Percentiles rank a stretch among this genome's conserved stretches.
Evolutionary conservation across 1,140 invertebrate genomes (phyloP).

Genomic region (Dendroctonus ponderosae): DNA sequence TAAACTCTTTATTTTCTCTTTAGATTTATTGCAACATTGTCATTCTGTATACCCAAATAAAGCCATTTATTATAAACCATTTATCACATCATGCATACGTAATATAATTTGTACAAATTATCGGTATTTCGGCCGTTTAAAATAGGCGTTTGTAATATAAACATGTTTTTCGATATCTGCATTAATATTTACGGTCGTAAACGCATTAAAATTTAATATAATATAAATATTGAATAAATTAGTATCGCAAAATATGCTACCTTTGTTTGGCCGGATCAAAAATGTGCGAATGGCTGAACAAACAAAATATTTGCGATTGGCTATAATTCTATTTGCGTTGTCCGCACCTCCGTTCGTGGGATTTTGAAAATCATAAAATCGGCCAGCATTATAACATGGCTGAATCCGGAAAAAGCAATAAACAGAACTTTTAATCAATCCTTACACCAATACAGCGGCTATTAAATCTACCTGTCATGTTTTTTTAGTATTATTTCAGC

Average conservation of each 20-base stretch:
- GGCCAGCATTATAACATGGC: conserved; percentile 41
- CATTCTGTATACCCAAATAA: background rate
- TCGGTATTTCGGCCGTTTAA: conserved; percentile 21
- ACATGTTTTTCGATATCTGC: conserved; percentile 35
- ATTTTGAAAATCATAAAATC: conserved; percentile 46
- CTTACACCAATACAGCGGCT: conserved; percentile 47
- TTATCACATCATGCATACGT: conserved; percentile 22
- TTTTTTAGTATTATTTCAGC: too few species aligned
- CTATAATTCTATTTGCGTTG: conserved; percentile 49
- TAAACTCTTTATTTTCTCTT: conserved; percentile 1
- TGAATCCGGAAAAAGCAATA: conserved; percentile 45
- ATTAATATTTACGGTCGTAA: conserved; percentile 36
- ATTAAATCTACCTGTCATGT: conserved; percentile 46
- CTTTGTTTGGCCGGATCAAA: conserved; percentile 48
- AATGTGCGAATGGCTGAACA: conserved; percentile 48
- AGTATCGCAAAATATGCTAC: conserved; percentile 45
- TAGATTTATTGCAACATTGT: background rate
- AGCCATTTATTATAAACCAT: conserved; percentile 18
- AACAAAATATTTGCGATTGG: conserved; percentile 49
- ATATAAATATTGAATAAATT: conserved; percentile 38
- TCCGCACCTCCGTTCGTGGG: conserved; percentile 45
- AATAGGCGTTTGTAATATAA: conserved; percentile 33
- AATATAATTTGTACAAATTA: conserved; percentile 31
- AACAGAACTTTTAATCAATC: conserved; percentile 51
- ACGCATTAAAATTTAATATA: conserved; percentile 36